A percentile compares a stretch with the other conserved stretches of the same genome.
These are phyloP conservation scores for Ptychobarbus kaznakovi DNA, from an alignment of 2,797 vertebrate species.

Conservation along the genomic window DNA sequence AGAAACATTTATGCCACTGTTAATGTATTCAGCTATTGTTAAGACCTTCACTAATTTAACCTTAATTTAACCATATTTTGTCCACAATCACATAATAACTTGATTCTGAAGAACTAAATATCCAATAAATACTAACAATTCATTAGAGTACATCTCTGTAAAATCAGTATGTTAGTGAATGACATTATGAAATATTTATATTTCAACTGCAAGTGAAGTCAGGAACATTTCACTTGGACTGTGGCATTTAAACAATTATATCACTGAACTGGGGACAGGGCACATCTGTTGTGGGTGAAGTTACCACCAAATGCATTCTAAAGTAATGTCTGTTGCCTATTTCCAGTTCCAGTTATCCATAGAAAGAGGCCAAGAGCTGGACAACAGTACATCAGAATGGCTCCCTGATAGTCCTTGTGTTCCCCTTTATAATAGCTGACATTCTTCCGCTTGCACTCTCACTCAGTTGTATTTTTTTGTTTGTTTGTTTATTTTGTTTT, in stretches of 20 bases:
- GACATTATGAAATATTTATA: conserved; percentile 48
- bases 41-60: too few relatives aligned
- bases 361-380: conserved; percentile 68
- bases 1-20: too few relatives aligned
- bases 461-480: not conserved
- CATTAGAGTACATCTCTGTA: conserved; percentile 36
- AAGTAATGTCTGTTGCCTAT: conserved; percentile 63
- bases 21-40: too few relatives aligned
- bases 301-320: conserved; percentile 66
- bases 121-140: conserved; percentile 24
- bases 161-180: conserved; percentile 51
- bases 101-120: conserved; percentile 11
- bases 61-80: not conserved
- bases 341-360: conserved; percentile 61
- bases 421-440: not conserved
- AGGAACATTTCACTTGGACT: conserved; percentile 48
- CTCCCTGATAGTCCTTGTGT: conserved; percentile 48
- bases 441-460: not conserved
- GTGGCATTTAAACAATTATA: conserved; percentile 60
- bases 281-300: conserved; percentile 63
- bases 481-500: not conserved
- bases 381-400: conserved; percentile 64
- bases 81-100: not conserved
- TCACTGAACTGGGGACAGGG: conserved; percentile 62
- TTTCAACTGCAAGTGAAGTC: conserved; percentile 42